Evolutionary conservation across 2,888 invertebrate species (phyloP).

Genomic region (Myathropa florea): DNA sequence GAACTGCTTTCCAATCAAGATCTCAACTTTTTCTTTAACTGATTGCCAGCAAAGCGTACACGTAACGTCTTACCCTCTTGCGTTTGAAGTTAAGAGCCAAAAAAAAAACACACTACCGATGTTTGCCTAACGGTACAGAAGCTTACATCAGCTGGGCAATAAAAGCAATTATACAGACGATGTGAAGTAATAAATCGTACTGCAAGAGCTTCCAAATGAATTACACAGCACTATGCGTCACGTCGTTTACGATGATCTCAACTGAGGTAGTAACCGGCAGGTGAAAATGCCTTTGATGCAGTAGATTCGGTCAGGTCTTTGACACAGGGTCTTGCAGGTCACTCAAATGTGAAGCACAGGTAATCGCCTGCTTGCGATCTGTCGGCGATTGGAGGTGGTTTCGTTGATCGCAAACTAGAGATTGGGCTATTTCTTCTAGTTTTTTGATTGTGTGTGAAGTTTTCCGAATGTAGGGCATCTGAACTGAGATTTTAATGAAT

Average conservation of each 20-base stretch:
- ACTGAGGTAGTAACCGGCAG: background rate
- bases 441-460: too few species aligned
- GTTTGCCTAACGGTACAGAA: slow-evolving; percentile 6
- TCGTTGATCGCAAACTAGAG: too few species aligned
- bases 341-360: background rate
- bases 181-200: slow-evolving; percentile 10
- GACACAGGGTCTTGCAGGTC: background rate
- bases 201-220: background rate
- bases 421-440: too few species aligned
- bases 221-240: slow-evolving; percentile 2
- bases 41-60: background rate
- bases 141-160: background rate
- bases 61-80: background rate
- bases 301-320: background rate
- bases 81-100: background rate
- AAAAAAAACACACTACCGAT: background rate
- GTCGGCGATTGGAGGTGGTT: background rate
- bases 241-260: background rate
- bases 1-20: background rate
- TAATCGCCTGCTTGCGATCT: background rate
- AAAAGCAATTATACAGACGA: slow-evolving; percentile 6
- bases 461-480: too few species aligned
- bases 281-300: background rate
- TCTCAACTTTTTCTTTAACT: background rate
- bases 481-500: too few species aligned